Evolutionary conservation across 2,888 invertebrate species (phyloP), one percentile per base, ranked within the genome.

Genomic region (Polydrusus cervinus): DNA sequence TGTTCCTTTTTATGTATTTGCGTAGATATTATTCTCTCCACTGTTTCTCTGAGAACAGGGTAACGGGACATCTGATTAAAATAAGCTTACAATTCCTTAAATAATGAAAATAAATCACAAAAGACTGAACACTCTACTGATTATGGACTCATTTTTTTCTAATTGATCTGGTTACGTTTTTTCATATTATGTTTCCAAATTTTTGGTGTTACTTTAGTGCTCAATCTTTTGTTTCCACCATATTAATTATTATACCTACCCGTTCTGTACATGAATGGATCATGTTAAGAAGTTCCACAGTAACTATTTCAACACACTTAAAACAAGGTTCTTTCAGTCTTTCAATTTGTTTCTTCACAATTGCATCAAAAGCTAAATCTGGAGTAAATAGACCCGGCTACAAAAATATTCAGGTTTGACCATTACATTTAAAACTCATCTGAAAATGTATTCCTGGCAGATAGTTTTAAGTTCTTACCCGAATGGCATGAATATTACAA

Each of bases 341-440:
- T 62, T 93, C 91, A 82, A 99, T 99, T 90, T 99, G 99, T 87
- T 97, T 97, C 89, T 99, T 99, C 51, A 99, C 99, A 84, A 99
- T 99, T 70, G 98, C 98, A 88, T 99, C 99, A 87, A 99, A 99
- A 70, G 99, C 99, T 97, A 98, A 97, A 88, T 99, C 99, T 9
- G 99, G 99, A 38, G 99, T 99, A 89, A 99, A 99, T 74, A 99
- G 91, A 85, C 99, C 99, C 81, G 99, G 97, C 89, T 97, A 90
- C 82, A 89, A 30, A 75, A 65, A 13, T 18, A 47, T 11, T 25
- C 3, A 9, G 10, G 11, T 18, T 40, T 8, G 9, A 40, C 8
- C 1, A 40, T 6, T 3, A 25, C 5, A 25, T 25, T 5, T 1
- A 25, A 3, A 25, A 25, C n/a, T 25, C 25, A 25, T 25, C 3